Evolutionary conservation across 2,888 invertebrate species (phyloP).

Genomic region (Urechis unicinctus): DNA sequence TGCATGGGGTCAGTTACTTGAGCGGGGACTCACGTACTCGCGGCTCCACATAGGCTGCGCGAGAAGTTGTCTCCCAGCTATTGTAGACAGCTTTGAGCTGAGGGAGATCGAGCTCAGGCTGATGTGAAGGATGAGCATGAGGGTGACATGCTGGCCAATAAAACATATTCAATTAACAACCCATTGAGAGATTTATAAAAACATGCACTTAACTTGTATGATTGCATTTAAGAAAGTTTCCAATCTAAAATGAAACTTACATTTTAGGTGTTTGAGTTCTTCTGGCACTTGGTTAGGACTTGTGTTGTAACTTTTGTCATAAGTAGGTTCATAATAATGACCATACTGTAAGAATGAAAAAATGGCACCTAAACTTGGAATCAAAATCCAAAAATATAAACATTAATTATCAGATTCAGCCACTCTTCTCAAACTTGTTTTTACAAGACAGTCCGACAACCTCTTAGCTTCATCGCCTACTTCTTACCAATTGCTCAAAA

Average conservation of each 20-base stretch:
- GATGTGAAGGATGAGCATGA: conserved; percentile 41
- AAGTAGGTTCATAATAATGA: conserved; percentile 39
- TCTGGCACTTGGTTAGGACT: conserved; percentile 31
- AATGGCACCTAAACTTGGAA: background rate
- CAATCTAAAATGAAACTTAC: conserved; percentile 21
- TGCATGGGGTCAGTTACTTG: background rate
- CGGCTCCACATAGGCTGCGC: conserved; percentile 39
- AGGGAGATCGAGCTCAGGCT: conserved; percentile 40
- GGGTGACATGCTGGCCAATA: conserved; percentile 17
- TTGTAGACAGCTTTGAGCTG: conserved; percentile 32
- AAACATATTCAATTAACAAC: background rate
- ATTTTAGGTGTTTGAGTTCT: conserved; percentile 37
- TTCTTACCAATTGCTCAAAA: too few relatives aligned
- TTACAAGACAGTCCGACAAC: background rate
- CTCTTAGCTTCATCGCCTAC: too few relatives aligned
- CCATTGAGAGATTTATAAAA: too few relatives aligned
- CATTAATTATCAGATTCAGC: background rate
- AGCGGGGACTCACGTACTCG: conserved; percentile 27
- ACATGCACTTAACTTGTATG: background rate
- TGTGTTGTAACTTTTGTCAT: conserved; percentile 31
- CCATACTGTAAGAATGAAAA: conserved; percentile 27
- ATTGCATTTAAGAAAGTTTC: background rate
- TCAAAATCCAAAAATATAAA: background rate
- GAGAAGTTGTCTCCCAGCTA: conserved; percentile 43
- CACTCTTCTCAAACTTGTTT: background rate